A percentile compares a stretch with the other conserved stretches of the same genome.
Conservation (phyloP, 2,888 invertebrate species). For the Mimumesa dahlbomi region DNA sequence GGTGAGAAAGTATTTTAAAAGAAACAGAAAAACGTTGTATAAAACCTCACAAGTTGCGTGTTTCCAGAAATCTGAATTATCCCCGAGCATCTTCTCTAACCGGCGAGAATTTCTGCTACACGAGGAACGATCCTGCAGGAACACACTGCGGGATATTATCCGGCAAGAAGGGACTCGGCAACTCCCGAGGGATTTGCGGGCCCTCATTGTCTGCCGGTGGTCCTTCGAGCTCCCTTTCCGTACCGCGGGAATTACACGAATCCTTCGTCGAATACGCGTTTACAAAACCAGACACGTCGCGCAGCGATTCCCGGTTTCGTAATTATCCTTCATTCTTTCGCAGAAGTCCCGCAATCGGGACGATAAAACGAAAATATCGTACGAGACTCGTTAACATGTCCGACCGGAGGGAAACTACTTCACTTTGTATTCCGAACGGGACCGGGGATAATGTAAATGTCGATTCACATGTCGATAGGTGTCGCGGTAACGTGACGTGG, state of each 20-base stretch:
- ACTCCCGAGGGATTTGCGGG: conserved; percentile 56
- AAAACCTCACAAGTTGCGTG: too few species aligned
- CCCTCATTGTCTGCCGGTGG: conserved; percentile 52
- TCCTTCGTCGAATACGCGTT: conserved; percentile 1
- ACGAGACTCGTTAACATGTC: too few species aligned
- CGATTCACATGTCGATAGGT: too few species aligned
- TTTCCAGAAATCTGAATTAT: background rate
- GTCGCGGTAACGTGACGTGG: too few species aligned
- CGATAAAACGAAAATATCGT: background rate
- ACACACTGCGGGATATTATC: conserved; percentile 47
- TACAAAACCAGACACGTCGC: conserved; percentile 12
- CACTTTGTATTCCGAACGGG: too few species aligned
- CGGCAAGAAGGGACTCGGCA: conserved; percentile 31
- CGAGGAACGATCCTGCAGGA: background rate
- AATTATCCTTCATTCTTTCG: background rate
- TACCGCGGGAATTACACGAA: conserved; percentile 45
- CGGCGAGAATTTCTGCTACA: too few species aligned
- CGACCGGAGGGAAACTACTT: too few species aligned
- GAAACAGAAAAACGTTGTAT: background rate
- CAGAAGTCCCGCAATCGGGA: background rate
- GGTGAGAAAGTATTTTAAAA: background rate
- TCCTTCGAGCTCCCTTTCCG: conserved; percentile 12
- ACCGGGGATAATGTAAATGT: too few species aligned
- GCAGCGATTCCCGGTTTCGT: conserved; percentile 1
- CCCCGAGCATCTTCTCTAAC: conserved; percentile 26